These are phyloP conservation scores for Emmelina monodactyla DNA, from an alignment of 2,888 invertebrate species.

Conservation along the genomic window DNA sequence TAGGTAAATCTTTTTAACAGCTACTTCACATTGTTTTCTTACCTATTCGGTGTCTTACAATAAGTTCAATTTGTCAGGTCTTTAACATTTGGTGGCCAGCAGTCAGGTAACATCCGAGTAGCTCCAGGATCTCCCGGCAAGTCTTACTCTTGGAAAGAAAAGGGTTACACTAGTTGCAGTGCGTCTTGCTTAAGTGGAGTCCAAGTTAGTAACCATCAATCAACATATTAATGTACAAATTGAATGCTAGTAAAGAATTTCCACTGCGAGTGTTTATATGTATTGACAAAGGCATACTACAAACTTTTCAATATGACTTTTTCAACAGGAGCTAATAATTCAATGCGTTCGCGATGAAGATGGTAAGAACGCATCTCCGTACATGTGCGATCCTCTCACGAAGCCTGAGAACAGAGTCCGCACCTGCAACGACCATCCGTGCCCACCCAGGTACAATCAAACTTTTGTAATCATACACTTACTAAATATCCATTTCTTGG, in stretches of 20 bases:
- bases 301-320: no score
- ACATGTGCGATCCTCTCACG: constrained; percentile 84
- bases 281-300: no score
- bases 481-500: no score
- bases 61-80: constrained; percentile 24
- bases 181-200: constrained; percentile 91
- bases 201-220: no score
- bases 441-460: constrained; percentile 92
- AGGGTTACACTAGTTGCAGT: constrained; percentile 92
- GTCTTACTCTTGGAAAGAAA: constrained; percentile 88
- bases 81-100: constrained; percentile 48
- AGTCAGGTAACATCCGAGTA: constrained; percentile 68
- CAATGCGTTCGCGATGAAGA: constrained; percentile 89
- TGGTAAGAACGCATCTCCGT: constrained; percentile 85
- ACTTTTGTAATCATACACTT: no score
- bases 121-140: constrained; percentile 79
- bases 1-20: no score
- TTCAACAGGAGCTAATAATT: constrained; percentile 81
- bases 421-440: constrained; percentile 94
- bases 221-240: no score
- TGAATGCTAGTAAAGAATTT: no score
- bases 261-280: no score
- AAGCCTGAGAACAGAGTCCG: constrained; percentile 89
- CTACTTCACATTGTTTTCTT: no score
- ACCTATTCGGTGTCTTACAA: no score